phyloP scores from a whole-genome alignment of 2,888 invertebrate species.

The Prosapia bicincta region DNA sequence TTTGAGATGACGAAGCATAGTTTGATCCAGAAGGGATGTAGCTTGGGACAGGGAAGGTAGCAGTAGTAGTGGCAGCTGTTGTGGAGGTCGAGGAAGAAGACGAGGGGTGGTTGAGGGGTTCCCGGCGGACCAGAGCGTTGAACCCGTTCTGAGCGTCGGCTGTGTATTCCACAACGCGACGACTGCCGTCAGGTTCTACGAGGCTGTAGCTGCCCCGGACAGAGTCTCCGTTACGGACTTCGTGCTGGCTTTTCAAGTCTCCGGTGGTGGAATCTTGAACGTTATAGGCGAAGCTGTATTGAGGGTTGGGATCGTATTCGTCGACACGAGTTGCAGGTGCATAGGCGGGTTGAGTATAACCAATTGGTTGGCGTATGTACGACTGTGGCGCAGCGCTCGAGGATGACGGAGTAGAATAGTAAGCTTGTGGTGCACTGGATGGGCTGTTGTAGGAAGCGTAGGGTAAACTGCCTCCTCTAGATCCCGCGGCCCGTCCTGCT shows the following conservation, averaged over 20 bases:
- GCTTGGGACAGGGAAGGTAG: constrained; percentile 28
- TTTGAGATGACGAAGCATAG: not conserved
- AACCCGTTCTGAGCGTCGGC: constrained; percentile 41
- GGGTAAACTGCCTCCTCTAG: not conserved
- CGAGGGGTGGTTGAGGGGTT: constrained; percentile 32
- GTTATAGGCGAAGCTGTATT: constrained; percentile 39
- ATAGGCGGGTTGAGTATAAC: constrained; percentile 44
- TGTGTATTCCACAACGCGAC: constrained; percentile 36
- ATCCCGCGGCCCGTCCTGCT: not conserved
- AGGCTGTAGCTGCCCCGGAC: constrained; percentile 39
- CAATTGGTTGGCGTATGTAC: constrained; percentile 41
- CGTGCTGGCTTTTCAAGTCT: constrained; percentile 39
- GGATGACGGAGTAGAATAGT: not conserved
- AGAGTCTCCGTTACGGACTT: constrained; percentile 38
- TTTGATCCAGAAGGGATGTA: not conserved
- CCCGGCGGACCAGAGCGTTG: constrained; percentile 41
- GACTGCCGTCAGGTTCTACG: constrained; percentile 29
- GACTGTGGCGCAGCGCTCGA: constrained; percentile 29
- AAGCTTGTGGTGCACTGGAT: constrained; percentile 34
- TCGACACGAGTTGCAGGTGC: constrained; percentile 47
- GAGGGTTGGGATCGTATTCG: constrained; percentile 40
- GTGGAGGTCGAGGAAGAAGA: not conserved
- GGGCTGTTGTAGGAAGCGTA: too few species aligned
- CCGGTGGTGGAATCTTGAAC: constrained; percentile 39
- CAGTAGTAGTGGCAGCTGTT: constrained; percentile 17